Evolutionary conservation across 1,140 invertebrate genomes (phyloP).

Genomic region (Drosophila chauvacae): DNA sequence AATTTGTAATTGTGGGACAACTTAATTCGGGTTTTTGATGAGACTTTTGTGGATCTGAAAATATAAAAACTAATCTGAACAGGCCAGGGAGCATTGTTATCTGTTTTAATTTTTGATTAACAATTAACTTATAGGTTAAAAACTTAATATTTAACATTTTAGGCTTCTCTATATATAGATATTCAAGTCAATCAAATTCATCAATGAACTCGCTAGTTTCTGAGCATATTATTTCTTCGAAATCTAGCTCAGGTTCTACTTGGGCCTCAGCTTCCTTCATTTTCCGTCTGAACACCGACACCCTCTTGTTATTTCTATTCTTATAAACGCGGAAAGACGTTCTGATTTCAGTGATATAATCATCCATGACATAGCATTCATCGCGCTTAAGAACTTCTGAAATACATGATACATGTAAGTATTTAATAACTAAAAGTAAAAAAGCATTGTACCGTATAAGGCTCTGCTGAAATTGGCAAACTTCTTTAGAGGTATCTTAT

Average conservation of each 20-base stretch:
- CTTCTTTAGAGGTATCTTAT: conserved; percentile 32
- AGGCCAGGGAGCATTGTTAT: background rate
- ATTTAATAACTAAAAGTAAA: background rate
- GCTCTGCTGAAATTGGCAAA: conserved; percentile 38
- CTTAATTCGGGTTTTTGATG: background rate
- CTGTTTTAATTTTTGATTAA: background rate
- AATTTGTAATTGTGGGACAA: too few species aligned
- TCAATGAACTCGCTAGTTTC: background rate
- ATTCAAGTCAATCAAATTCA: background rate
- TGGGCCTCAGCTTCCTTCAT: conserved; percentile 15
- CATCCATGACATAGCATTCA: conserved; percentile 19
- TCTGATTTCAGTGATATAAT: conserved; percentile 36
- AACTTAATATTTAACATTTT: background rate
- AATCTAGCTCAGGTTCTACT: conserved; percentile 19
- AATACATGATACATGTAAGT: background rate
- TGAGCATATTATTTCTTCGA: conserved; percentile 22
- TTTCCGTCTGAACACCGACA: conserved; percentile 20
- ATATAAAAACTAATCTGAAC: background rate
- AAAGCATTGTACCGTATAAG: conserved; percentile 9
- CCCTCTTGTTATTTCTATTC: conserved; percentile 35
- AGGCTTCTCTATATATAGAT: background rate
- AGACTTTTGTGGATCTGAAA: background rate
- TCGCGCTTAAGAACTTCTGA: conserved; percentile 14
- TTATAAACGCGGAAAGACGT: conserved; percentile 29
- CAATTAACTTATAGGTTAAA: background rate